phyloP scores from a whole-genome alignment of 2,113 vertebrate species.

The Petaurus breviceps region DNA sequence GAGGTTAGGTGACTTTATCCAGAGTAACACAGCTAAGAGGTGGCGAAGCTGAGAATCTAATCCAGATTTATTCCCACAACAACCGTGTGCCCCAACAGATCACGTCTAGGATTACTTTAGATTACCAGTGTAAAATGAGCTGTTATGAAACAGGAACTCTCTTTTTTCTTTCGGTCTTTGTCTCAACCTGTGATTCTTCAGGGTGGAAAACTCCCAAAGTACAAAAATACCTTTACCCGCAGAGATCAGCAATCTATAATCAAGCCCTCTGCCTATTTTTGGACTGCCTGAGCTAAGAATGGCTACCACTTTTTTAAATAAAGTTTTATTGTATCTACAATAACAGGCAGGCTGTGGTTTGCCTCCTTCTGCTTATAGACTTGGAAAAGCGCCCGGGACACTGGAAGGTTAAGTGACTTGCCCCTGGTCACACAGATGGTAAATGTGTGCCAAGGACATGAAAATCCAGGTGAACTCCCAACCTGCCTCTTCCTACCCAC shows the following conservation, averaged over 20 bases:
- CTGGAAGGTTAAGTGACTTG: not conserved
- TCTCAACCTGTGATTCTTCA: not conserved
- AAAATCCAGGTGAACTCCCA: not conserved
- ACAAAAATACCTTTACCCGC: not conserved
- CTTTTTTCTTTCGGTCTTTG: not conserved
- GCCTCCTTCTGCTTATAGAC: not conserved
- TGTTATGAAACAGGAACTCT: slow-evolving; percentile 34
- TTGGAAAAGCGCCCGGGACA: not conserved
- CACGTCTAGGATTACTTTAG: not conserved
- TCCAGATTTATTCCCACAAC: not conserved
- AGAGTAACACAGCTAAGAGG: not conserved
- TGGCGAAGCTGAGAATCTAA: not conserved
- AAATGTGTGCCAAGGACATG: not conserved
- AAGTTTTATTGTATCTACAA: not conserved
- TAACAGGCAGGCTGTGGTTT: not conserved
- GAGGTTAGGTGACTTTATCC: not conserved
- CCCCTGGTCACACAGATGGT: not conserved
- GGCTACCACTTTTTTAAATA: not conserved
- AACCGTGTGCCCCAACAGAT: not conserved
- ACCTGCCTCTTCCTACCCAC: not conserved
- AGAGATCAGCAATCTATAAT: not conserved
- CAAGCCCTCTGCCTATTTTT: not conserved
- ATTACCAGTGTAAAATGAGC: slow-evolving; percentile 21
- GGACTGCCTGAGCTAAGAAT: not conserved
- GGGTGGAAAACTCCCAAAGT: not conserved